Evolutionary conservation across 2,113 vertebrate species (phyloP), one percentile per base, ranked within the genome.

Genomic region (Pomatostomus ruficeps): DNA sequence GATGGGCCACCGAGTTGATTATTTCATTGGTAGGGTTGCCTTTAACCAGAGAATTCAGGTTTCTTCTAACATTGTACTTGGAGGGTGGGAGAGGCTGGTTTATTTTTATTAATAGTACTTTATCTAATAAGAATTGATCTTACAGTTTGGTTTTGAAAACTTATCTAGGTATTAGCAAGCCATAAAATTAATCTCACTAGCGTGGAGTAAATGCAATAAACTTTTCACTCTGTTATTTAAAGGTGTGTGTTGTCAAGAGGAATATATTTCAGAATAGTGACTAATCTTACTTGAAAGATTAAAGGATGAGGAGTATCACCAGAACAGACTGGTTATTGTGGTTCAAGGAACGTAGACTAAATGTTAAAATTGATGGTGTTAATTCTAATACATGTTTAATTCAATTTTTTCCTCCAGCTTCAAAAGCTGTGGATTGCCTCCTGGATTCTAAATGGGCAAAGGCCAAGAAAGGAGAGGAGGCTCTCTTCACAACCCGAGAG

Each of bases 381-480:
- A 21, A 74, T 68, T 71, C 46, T 52, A 79, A 74, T 52, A 29
- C 2, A 31, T 51, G 92, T 93, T 73, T 52, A 21, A 70, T 83
- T 65, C 28, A 0, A 1, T 89, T 91, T 95, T 74, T 70, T 42
- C 16, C 52, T 94, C 55, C 85, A 99, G 99, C 99, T 79, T 99
- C 99, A 55, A 99, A 99, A 98, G 99, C 99, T 35, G 99, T 99
- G 96, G 99, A 99, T 95, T 99, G 98, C 97, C 98, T 99, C 88
- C 93, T 99, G 98, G 99, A 99, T 98, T 99, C 99, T 33, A 99
- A 99, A 95, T 99, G 99, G 99, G 99, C 99, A 91, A 99, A 99
- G 95, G 98, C 98, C 33, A 99, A 99, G 98, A 99, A 99, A 96
- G 98, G 99, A 93, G 99, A 99, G 54, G 99, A 99, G 93, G 98